Base-by-base conservation (phyloP, 2,888 invertebrate genomes). In the Rhamphomyia laevipes region DNA sequence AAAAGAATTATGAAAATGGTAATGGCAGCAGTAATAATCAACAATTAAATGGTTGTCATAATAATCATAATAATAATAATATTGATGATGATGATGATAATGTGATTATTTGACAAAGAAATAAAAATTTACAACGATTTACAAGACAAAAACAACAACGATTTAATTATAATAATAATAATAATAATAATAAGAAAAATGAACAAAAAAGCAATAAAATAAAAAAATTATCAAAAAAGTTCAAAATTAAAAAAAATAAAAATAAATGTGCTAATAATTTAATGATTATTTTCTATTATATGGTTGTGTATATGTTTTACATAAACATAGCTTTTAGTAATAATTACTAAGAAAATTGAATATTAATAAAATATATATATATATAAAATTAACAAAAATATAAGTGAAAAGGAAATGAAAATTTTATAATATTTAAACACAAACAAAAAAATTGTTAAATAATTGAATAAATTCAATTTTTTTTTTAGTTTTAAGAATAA, bases 301-400 rank as follows among this genome's bases (percentile, higher is more conserved):
- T 50, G 31, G 31, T 50, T 40, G 46, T 50, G 23, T 50, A 46
- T 44, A 50, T 43, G 40, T 50, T 50, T 46, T 50, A 50, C 43
- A 27, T 40, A 40, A 40, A 18, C 18, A 40, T 40, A 18, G 18
- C 40, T 10, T 40, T 40, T 40, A 40, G 40, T 40, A 40, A 17
- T 13, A 40, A 40, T 21, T 40, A 18, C 18, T 40, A 13, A 40
- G 18, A 18, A 9, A 40, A 37, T 16, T 10, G 10, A 37, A 6
- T 10, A 16, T 9, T 17, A 37, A 17, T 9, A 37, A 6, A 37
- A n/a, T n/a, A 35, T n/a, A 2, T n/a, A 35, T n/a, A n/a, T 35
- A 16, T 37, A 16, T 16, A 12, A 40, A 7, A 18, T 4, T 40
- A 40, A 18, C 2, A 21, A 18, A 40, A 40, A 18, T 13, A n/a